Evolutionary conservation across 2,113 vertebrate genomes (phyloP).

Genomic region (Rhineura floridana): DNA sequence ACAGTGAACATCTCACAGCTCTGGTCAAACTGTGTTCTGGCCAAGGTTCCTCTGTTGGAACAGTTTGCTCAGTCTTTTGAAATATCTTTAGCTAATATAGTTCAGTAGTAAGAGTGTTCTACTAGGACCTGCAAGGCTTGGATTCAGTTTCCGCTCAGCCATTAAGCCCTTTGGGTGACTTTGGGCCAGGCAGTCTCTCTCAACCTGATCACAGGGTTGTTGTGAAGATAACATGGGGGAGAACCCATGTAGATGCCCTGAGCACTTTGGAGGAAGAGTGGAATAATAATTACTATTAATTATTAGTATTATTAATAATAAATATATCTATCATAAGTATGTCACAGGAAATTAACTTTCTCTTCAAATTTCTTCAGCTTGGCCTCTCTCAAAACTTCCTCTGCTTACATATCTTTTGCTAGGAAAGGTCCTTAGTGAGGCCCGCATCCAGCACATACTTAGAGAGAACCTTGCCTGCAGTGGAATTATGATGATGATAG

Average conservation of each 20-base stretch:
- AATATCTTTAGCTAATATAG: not conserved
- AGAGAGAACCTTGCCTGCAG: too few relatives aligned
- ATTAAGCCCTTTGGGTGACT: not conserved
- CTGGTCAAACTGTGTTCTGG: too few relatives aligned
- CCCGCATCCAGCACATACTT: not conserved
- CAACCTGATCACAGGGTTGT: not conserved
- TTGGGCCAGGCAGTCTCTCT: too few relatives aligned
- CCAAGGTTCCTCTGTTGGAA: too few relatives aligned
- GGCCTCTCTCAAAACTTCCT: not conserved
- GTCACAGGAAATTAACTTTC: not conserved
- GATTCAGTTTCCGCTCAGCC: not conserved
- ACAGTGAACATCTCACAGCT: not conserved
- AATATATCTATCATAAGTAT: not conserved
- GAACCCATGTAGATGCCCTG: not conserved
- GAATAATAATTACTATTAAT: too few relatives aligned
- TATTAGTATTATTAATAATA: not conserved
- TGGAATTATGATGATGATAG: not conserved
- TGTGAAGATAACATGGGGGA: not conserved
- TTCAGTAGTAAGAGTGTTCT: not conserved
- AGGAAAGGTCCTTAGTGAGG: not conserved
- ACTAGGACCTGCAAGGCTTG: not conserved
- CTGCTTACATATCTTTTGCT: not conserved
- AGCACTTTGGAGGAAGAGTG: not conserved
- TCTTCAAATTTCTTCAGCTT: slow-evolving; percentile 1
- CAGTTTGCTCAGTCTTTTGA: not conserved